Base-by-base conservation (phyloP, 2,797 vertebrate species). In the Sebastes dallii region DNA sequence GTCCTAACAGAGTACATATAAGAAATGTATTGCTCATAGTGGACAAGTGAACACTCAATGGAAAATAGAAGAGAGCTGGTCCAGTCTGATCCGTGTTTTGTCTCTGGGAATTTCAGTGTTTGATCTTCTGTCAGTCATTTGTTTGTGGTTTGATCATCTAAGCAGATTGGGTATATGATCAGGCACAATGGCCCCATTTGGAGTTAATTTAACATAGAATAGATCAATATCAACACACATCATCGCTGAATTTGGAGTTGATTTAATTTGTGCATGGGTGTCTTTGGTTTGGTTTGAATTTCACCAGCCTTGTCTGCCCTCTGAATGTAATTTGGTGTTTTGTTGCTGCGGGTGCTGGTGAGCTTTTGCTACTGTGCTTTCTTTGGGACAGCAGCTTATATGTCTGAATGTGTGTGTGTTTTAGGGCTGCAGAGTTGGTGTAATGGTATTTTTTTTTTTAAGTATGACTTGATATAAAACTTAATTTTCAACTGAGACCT, bases 181-280 rank as follows among this genome's bases (percentile, higher is more conserved):
- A 46, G 62, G 67, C 68, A 80, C 32, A 50, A 32, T 78, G 52
- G n/a, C 60, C 36, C 30, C 30, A 24, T 78, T 75, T 80, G 34
- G 71, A 62, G 71, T 72, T 67, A 1, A 52, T 64, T 68, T 78
- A 81, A 81, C 58, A 79, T 78, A 61, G 16, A 72, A 11, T 72
- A 75, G 66, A 80, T 46, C 52, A 66, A 52, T 60, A 86, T 87
- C 77, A 80, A 88, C 81, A 73, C 75, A 85, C 88, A 89, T 92
- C 82, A 64, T 72, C 34, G 14, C 66, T 84, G 86, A 76, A 69
- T 85, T 83, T 88, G 82, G 72, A 58, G 66, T 77, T 82, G 81
- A 82, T 88, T 86, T 78, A 14, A 67, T 89, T 82, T 84, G 60
- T 92, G 91, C 88, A 89, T 92, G 91, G 81, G 75, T 78, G 73